Base-by-base conservation (phyloP, 2,797 vertebrate genomes). In the Rhabdomys pumilio region DNA sequence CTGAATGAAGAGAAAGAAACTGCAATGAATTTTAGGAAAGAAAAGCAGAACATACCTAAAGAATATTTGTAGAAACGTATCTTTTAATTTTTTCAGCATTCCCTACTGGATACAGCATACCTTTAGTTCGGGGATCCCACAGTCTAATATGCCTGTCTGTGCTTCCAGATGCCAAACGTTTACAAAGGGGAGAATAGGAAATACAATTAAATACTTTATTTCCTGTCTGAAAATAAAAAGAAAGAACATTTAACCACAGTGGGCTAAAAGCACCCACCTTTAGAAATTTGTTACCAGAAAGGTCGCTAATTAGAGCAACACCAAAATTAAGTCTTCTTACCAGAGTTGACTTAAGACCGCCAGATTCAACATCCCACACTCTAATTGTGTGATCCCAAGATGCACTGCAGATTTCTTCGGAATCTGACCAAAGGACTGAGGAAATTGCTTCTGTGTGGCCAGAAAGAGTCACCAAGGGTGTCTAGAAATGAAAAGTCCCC, bases 361-460 rank as follows among this genome's bases (percentile, higher is more conserved):
- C 99, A 0, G 99, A 99, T 98, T 99, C 99, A 0, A 98, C 98
- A 6, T 99, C 99, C 99, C 99, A 99, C 26, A 99, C 53, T 53
- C 99, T 99, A 82, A 99, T 99, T 59, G 99, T 99, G 98, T 99
- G 99, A 97, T 99, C 99, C 99, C 99, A 99, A 0, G 99, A 99
- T 0, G 99, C 99, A 79, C 99, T 99, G 98, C 99, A 99, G 31
- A 99, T 97, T 96, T 99, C 99, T 96, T 99, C 99, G 14, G 98
- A 93, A 97, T 99, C 99, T 65, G 98, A 98, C 99, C 99, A 99
- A 38, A 99, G 98, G 73, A 99, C 99, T 0, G 99, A 99, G 26
- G 99, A 99, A 94, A 99, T 96, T 0, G 99, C 99, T 98, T 99
- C 99, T 24, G 97, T 99, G 98, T 99, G 99, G 88, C 99, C 99